Evolutionary conservation across 1,140 invertebrate species (phyloP), one percentile per base, ranked within the genome.

Genomic region (Agrilus planipennis): DNA sequence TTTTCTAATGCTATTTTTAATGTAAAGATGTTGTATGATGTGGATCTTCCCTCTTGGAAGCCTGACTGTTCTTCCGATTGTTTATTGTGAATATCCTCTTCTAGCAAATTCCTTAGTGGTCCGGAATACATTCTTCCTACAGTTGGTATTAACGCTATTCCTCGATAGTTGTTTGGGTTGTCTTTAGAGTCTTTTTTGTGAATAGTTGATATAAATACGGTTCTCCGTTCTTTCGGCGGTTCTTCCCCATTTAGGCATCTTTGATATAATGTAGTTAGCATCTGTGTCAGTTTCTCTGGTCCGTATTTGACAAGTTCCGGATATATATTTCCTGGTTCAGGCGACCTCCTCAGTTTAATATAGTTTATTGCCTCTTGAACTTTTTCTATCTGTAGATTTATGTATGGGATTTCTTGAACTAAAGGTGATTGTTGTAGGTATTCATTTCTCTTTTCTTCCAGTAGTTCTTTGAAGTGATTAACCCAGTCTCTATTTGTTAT

Each of bases 61-160:
- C 14, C 12, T 15, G 25, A 6, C 18, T 38, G 25, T 27, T 25
- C 10, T n/a, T 25, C 16, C 17, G 6, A 15, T 19, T 19, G 7
- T 27, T 12, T 20, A n/a, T 15, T 15, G 4, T 14, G 6, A 27
- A 28, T 38, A 2, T 14, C 12, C 5, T 37, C 21, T 15, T 37
- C 18, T 37, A 37, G 3, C 23, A 15, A 19, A n/a, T 38, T 21
- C 17, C 15, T 38, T 38, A 38, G 14, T 38, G 25, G 25, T 47
- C 25, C 15, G 21, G 32, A 18, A 14, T 36, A 36, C 6, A 36
- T 4, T 36, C 34, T 36, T 23, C 17, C 34, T 21, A 36, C 23
- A 4, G 34, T 36, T 36, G 34, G 6, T 21, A 36, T 4, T 3
- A 34, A 10, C 9, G 22, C 28, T 27, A 38, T 38, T 3, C 12